Base-by-base conservation (phyloP, 2,888 invertebrate genomes). In the Tenthredo notha region DNA sequence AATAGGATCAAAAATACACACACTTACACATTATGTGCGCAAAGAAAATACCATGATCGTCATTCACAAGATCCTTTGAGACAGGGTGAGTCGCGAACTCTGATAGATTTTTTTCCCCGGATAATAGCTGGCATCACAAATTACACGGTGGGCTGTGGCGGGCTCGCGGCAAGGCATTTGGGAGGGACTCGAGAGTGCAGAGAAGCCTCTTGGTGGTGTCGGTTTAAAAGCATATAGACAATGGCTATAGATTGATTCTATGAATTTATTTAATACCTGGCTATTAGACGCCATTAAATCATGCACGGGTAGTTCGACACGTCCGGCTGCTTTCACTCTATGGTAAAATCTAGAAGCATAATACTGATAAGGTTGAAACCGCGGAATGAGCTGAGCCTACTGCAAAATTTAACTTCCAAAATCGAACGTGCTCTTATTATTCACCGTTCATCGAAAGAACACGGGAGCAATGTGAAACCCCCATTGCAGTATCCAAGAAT, bases 201-300 rank as follows among this genome's bases (percentile, higher is more conserved):
- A 43, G 58, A 40, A 25, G 37, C 37, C 29, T 67, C 67, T 25
- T n/a, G 67, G 65, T 67, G n/a, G 85, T 85, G 84, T 85, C 84
- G 86, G 85, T 80, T 87, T 87, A 86, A 86, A 88, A 86, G 85
- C 86, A 87, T 87, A 87, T 87, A 88, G 88, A 88, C 88, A 89
- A 90, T 89, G 87, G 87, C 89, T 88, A 89, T 89, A 90, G 89
- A 90, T 89, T 89, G 88, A 90, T 90, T 90, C 90, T 88, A 89
- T 88, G 89, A 90, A 90, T 89, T 89, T 90, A 89, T 90, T 89
- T 90, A 90, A 90, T 90, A 88, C 87, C 86, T 87, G 86, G 80
- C 86, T 85, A 90, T 90, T 90, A 90, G 86, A 85, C 87, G 87
- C 89, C 88, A 89, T 90, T 88, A 88, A 88, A 90, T 89, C 87